Evolutionary conservation across 1,140 invertebrate species (phyloP).

Genomic region (Neotoxoptera formosana): DNA sequence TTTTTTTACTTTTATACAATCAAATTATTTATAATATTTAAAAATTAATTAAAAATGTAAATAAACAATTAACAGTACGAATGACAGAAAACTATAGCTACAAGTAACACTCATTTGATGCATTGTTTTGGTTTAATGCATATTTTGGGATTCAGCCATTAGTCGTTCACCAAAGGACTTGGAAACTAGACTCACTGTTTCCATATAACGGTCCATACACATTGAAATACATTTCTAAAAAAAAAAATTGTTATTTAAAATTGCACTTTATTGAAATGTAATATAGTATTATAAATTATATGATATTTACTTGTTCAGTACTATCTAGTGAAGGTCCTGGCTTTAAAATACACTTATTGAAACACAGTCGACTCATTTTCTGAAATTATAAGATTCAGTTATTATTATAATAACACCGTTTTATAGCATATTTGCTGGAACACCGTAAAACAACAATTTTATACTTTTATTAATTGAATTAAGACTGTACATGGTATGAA

Average conservation of each 20-base stretch:
- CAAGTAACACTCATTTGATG: neutral
- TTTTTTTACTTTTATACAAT: constrained; percentile 22
- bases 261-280: neutral
- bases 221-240: constrained; percentile 93
- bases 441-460: neutral
- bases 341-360: constrained; percentile 91
- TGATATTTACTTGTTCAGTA: constrained; percentile 81
- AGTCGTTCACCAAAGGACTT: constrained; percentile 67
- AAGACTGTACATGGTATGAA: too few species aligned
- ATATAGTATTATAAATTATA: constrained; percentile 34
- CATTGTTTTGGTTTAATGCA: constrained; percentile 31
- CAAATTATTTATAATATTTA: neutral
- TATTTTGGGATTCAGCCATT: constrained; percentile 68
- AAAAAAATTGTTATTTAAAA: constrained; percentile 60
- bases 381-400: constrained; percentile 66
- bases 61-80: constrained; percentile 23
- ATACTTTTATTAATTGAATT: too few species aligned
- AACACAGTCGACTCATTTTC: constrained; percentile 98
- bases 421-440: neutral
- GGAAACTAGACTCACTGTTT: constrained; percentile 87
- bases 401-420: neutral
- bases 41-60: constrained; percentile 39
- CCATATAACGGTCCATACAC: constrained; percentile 98
- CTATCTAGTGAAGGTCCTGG: constrained; percentile 90
- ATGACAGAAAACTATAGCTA: constrained; percentile 26